These are phyloP conservation scores for Siphamia tubifer DNA, from an alignment of 2,113 vertebrate genomes.

Conservation along the genomic window DNA sequence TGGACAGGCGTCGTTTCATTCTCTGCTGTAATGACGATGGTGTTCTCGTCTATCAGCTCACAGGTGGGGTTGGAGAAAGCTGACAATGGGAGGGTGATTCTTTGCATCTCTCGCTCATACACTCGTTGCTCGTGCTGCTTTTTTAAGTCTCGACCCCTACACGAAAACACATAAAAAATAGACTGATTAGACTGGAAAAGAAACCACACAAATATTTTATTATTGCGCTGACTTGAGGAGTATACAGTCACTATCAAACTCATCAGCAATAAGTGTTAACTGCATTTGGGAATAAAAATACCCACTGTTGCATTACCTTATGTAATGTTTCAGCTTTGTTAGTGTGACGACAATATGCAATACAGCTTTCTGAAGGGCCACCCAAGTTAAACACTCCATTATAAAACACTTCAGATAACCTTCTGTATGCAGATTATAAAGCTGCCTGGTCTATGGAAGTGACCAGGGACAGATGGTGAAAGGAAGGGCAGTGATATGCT, in stretches of 20 bases:
- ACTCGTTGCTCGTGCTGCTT: conserved; percentile 87
- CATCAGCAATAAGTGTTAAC: neutral
- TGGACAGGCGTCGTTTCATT: conserved; percentile 76
- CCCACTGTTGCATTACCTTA: neutral
- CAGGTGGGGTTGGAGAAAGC: conserved; percentile 92
- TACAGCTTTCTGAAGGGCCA: neutral
- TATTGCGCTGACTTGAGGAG: neutral
- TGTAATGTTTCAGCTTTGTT: neutral
- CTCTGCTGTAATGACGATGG: conserved; percentile 80
- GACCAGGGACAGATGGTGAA: conserved; percentile 35
- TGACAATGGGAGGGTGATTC: conserved; percentile 89
- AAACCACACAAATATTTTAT: too few species aligned
- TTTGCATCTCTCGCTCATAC: conserved; percentile 92
- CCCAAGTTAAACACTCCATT: neutral
- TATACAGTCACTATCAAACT: neutral
- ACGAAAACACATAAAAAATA: neutral
- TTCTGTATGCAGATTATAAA: conserved; percentile 8
- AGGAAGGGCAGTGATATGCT: conserved; percentile 5
- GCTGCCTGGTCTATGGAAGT: neutral
- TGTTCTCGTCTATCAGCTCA: conserved; percentile 91
- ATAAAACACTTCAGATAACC: conserved; percentile 10
- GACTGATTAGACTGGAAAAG: neutral
- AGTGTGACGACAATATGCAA: neutral
- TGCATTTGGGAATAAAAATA: neutral
- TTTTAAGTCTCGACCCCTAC: conserved; percentile 88